A percentile compares a stretch with the other conserved stretches of the same genome.
Conservation (phyloP, 2,113 vertebrate genomes). For the Puntigrus tetrazona region DNA sequence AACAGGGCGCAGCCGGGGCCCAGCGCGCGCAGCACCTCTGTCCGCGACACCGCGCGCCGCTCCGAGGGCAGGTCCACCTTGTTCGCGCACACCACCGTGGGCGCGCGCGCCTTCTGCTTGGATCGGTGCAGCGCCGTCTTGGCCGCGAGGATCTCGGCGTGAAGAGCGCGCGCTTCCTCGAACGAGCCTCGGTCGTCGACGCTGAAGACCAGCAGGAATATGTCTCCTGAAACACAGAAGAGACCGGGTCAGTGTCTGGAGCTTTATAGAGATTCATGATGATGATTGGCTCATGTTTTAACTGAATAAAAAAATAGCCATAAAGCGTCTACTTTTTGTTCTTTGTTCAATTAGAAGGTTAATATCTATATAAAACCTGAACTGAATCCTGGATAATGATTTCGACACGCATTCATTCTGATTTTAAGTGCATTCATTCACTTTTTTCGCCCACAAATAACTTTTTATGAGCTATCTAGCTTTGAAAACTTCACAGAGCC, state of each 20-base stretch:
- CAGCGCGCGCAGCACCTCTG: conserved; percentile 65
- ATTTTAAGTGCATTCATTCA: not conserved
- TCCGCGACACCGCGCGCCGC: conserved; percentile 57
- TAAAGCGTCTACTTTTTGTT: not conserved
- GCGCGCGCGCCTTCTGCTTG: conserved; percentile 59
- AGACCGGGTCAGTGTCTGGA: not conserved
- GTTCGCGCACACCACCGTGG: conserved; percentile 76
- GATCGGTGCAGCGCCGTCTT: conserved; percentile 70
- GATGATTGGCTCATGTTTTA: not conserved
- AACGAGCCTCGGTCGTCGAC: conserved; percentile 75
- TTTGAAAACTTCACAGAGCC: too few relatives aligned
- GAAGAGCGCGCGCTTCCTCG: conserved; percentile 72
- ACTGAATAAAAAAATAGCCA: too few relatives aligned
- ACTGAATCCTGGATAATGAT: not conserved
- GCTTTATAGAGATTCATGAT: not conserved
- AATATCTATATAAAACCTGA: not conserved
- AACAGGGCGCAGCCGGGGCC: conserved; percentile 70
- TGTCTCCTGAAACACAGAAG: conserved; percentile 69
- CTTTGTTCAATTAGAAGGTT: not conserved
- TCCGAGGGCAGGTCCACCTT: conserved; percentile 69
- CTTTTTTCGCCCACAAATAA: not conserved
- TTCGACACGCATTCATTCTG: not conserved
- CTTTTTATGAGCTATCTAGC: not conserved
- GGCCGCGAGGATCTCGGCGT: conserved; percentile 71
- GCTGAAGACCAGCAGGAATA: conserved; percentile 78